phyloP scores from a whole-genome alignment of 1,140 invertebrate genomes.

The Conus betulinus region DNA sequence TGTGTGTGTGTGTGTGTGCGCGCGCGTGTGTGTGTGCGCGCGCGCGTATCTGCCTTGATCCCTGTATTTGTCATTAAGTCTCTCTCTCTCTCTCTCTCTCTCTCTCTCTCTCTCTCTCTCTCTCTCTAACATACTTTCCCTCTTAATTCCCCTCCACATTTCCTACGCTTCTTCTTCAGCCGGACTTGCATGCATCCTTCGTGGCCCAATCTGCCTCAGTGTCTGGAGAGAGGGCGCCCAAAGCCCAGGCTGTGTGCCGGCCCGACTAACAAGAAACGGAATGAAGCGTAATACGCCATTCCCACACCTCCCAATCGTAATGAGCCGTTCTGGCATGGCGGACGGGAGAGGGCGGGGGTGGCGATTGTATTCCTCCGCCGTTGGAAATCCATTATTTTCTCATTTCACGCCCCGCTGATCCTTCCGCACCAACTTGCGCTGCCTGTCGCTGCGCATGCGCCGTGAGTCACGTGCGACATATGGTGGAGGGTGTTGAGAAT shows the following conservation, averaged over 20 bases:
- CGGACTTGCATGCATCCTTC: no score
- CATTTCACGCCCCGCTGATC: slow-evolving; percentile 32
- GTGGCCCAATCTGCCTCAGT: no score
- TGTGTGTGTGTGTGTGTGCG: neutral
- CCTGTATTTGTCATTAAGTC: neutral
- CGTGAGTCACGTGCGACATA: slow-evolving; percentile 38
- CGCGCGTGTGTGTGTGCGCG: neutral
- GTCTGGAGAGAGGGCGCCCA: no score
- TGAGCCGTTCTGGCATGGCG: neutral
- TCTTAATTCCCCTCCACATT: neutral
- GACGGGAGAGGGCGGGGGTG: neutral
- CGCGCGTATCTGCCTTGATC: no score
- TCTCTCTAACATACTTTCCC: neutral
- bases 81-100: slow-evolving; percentile 9
- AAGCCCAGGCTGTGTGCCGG: no score
- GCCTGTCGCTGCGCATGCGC: slow-evolving; percentile 38
- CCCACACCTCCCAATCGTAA: neutral
- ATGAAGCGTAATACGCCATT: neutral
- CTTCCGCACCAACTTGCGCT: slow-evolving; percentile 32
- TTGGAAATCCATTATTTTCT: slow-evolving; percentile 40
- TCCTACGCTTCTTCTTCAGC: no score
- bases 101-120: slow-evolving; percentile 5
- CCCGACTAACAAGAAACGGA: neutral
- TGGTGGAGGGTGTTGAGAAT: slow-evolving; percentile 14
- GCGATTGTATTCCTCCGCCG: slow-evolving; percentile 12